A percentile compares a stretch with the other conserved stretches of the same genome.
Conservation (phyloP, 2,888 invertebrate genomes). For the Monochamus alternatus region DNA sequence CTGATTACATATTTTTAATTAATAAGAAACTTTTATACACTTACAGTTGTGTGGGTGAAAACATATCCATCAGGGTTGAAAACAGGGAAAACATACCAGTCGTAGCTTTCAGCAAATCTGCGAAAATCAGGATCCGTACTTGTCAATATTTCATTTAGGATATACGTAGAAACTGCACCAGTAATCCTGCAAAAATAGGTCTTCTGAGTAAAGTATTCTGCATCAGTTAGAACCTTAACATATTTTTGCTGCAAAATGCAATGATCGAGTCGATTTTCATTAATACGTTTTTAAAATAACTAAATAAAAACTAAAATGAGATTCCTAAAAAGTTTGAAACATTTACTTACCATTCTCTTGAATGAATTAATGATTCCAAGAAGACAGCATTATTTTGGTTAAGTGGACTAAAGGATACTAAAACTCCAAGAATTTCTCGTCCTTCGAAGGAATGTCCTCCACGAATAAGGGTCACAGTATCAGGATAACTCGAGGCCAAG, state of each 20-base stretch:
- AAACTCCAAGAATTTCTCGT: slow-evolving; percentile 75
- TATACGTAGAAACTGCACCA: slow-evolving; percentile 67
- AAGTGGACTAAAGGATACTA: slow-evolving; percentile 68
- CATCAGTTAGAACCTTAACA: too few species aligned
- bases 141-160: slow-evolving; percentile 80
- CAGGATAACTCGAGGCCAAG: slow-evolving; percentile 71
- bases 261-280: too few species aligned
- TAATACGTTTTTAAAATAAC: too few species aligned
- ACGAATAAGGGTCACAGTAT: slow-evolving; percentile 71
- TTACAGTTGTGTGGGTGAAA: slow-evolving; percentile 77
- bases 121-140: slow-evolving; percentile 72
- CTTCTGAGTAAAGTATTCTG: not conserved
- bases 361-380: slow-evolving; percentile 75
- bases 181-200: slow-evolving; percentile 61
- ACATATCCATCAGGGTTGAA: slow-evolving; percentile 84
- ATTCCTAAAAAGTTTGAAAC: not conserved
- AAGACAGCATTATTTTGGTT: slow-evolving; percentile 76
- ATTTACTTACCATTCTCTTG: slow-evolving; percentile 66
- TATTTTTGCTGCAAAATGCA: too few species aligned
- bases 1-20: too few species aligned
- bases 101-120: slow-evolving; percentile 77
- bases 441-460: slow-evolving; percentile 77
- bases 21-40: slow-evolving; percentile 55
- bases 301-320: too few species aligned
- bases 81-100: slow-evolving; percentile 85